Evolutionary conservation across 2,888 invertebrate species (phyloP).

Genomic region (Calameuta pallipes): DNA sequence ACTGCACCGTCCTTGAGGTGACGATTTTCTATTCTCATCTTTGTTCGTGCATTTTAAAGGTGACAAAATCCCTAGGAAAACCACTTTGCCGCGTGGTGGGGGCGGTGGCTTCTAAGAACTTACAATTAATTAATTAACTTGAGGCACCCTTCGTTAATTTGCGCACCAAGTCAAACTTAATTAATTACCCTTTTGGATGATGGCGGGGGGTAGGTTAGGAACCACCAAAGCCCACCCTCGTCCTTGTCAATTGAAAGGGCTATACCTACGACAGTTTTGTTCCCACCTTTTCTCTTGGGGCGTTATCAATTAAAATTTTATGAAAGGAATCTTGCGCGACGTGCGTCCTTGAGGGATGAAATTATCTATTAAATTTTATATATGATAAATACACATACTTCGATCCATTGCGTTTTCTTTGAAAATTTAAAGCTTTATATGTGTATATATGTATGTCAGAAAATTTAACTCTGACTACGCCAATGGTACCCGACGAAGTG

Average conservation of each 20-base stretch:
- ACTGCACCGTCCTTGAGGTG: slow-evolving; percentile 44
- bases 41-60: slow-evolving; percentile 47
- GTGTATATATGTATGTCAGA: neutral
- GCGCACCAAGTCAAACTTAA: slow-evolving; percentile 63
- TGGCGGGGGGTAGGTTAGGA: neutral
- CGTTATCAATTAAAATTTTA: neutral
- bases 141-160: slow-evolving; percentile 55
- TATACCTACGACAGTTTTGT: neutral
- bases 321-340: neutral
- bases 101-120: slow-evolving; percentile 27
- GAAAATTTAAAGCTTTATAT: neutral
- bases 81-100: slow-evolving; percentile 37
- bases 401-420: neutral
- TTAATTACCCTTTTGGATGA: slow-evolving; percentile 52
- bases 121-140: slow-evolving; percentile 64
- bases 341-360: neutral
- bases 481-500: slow-evolving; percentile 23
- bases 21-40: neutral
- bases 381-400: neutral
- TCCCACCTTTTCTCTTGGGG: neutral
- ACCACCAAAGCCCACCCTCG: neutral
- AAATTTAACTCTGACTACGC: slow-evolving; percentile 11
- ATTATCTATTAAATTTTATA: neutral
- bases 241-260: slow-evolving; percentile 3
- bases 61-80: slow-evolving; percentile 55